phyloP scores from a whole-genome alignment of 2,113 vertebrate species.

The Heterocephalus glaber region DNA sequence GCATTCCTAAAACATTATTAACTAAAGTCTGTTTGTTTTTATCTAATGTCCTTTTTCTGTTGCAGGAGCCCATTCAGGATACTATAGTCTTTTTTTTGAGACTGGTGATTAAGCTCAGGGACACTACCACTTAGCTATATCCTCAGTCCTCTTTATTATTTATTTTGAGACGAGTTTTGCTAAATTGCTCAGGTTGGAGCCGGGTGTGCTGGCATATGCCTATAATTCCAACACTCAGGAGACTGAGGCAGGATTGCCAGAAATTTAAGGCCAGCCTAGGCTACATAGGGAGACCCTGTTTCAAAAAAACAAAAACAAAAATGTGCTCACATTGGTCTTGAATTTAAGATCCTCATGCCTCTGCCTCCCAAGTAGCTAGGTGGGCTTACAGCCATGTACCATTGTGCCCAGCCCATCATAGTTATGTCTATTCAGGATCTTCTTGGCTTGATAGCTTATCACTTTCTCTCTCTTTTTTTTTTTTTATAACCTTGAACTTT shows the following conservation, averaged over 20 bases:
- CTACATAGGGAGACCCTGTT: too few relatives aligned
- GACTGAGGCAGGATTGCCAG: too few relatives aligned
- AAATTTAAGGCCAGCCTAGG: too few relatives aligned
- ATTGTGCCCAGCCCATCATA: background rate
- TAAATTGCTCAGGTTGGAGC: background rate
- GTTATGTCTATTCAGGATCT: background rate
- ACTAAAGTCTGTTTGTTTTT: too few relatives aligned
- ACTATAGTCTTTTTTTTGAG: too few relatives aligned
- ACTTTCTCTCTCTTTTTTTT: background rate
- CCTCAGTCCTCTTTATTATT: background rate
- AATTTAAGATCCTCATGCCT: background rate
- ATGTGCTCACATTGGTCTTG: background rate
- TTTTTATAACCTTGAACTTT: conserved; percentile 35
- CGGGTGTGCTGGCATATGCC: too few relatives aligned
- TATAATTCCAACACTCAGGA: too few relatives aligned
- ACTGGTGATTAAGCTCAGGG: too few relatives aligned
- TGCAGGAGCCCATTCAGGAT: too few relatives aligned
- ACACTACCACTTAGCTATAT: too few relatives aligned
- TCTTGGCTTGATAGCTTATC: conserved; percentile 40
- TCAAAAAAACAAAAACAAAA: too few relatives aligned
- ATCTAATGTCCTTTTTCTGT: too few relatives aligned
- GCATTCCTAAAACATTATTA: background rate
- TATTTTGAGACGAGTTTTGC: background rate
- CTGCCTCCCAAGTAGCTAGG: background rate
- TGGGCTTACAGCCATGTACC: background rate